phyloP scores from a whole-genome alignment of 2,113 vertebrate genomes.

The Catharus bicknelli region DNA sequence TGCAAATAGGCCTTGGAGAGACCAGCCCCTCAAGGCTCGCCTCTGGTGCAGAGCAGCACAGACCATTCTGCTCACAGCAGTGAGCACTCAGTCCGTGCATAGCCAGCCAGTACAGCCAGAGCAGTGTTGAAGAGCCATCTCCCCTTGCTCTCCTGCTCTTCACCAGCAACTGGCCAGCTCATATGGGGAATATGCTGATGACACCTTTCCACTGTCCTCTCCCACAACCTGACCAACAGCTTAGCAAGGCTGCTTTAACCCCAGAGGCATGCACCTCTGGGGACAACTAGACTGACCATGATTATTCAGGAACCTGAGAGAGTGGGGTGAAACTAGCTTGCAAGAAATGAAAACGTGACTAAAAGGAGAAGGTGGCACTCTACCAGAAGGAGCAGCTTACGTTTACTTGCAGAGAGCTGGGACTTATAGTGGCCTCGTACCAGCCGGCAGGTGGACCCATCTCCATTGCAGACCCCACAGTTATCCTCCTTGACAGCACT shows the following conservation, averaged over 20 bases:
- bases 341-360: background rate
- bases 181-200: background rate
- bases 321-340: background rate
- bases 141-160: fast-evolving
- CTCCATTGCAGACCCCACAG: constrained; percentile 93
- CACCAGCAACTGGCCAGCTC: background rate
- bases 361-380: background rate
- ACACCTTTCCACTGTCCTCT: background rate
- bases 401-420: constrained; percentile 87
- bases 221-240: background rate
- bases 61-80: background rate
- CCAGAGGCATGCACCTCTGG: background rate
- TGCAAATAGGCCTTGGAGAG: fast-evolving
- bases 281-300: background rate
- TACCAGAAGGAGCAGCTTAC: constrained; percentile 74
- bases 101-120: background rate
- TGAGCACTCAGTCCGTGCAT: fast-evolving
- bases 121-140: background rate
- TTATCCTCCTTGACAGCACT: constrained; percentile 93
- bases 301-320: background rate
- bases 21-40: fast-evolving
- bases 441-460: constrained; percentile 93
- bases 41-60: background rate
- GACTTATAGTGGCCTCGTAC: constrained; percentile 95
- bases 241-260: background rate